These are phyloP conservation scores for Caerostris darwini DNA, from an alignment of 1,140 invertebrate species.

Conservation along the genomic window DNA sequence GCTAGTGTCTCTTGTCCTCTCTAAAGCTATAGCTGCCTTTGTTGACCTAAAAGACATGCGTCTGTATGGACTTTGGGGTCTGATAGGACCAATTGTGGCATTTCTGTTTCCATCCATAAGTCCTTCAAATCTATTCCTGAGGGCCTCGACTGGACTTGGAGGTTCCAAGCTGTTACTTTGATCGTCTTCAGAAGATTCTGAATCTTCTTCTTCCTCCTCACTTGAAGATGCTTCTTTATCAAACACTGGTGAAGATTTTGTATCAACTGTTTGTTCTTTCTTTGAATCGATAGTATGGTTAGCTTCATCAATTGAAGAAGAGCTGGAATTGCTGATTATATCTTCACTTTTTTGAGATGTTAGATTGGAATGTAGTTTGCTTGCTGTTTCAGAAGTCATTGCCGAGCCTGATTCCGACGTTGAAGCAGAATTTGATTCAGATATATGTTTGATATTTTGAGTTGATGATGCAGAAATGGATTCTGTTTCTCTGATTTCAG, in stretches of 20 bases:
- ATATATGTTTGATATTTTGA: not conserved
- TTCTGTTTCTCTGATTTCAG: not conserved
- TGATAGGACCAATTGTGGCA: not conserved
- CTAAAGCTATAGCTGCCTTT: conserved; percentile 59
- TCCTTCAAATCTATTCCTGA: conserved; percentile 68
- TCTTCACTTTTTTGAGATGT: not conserved
- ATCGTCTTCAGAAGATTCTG: not conserved
- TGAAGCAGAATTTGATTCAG: not conserved
- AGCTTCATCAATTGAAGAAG: not conserved
- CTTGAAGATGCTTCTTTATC: not conserved
- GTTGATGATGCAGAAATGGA: not conserved
- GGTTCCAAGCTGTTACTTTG: not conserved
- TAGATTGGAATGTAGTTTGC: not conserved
- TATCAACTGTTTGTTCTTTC: not conserved
- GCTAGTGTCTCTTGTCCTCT: conserved; percentile 32
- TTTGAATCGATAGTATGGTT: not conserved
- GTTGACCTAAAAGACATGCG: conserved; percentile 70
- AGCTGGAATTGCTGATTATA: not conserved
- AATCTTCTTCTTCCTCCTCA: not conserved
- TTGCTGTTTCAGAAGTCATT: not conserved
- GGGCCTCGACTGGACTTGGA: conserved; percentile 52
- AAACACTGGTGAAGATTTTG: not conserved
- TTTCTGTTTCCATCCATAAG: not conserved
- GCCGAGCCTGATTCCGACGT: not conserved
- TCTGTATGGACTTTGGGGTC: conserved; percentile 64